These are phyloP conservation scores for Actenoides lindsayi DNA, from an alignment of 2,113 vertebrate species.

Conservation along the genomic window DNA sequence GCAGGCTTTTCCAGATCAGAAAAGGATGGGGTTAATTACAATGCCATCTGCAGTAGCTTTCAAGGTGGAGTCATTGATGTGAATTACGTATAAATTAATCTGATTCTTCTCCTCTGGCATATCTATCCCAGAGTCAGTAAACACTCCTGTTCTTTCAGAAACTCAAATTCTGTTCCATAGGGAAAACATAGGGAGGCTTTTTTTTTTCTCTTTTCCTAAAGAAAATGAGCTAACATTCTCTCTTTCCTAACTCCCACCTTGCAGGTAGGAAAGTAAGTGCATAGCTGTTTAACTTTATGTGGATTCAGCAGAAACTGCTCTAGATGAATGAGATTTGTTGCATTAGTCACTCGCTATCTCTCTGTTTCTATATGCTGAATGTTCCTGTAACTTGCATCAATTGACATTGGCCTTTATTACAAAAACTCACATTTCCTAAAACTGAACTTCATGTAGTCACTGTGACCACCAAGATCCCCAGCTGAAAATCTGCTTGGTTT, in stretches of 20 bases:
- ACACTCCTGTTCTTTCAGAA: not conserved
- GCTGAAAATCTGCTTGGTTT: not conserved
- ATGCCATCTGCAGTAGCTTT: slow-evolving; percentile 8
- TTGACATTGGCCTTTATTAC: not conserved
- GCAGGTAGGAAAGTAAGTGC: not conserved
- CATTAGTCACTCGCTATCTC: accelerated
- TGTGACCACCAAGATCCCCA: not conserved
- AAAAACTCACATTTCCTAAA: not conserved
- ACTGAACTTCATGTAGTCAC: not conserved
- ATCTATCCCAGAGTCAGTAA: not conserved
- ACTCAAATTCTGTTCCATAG: not conserved
- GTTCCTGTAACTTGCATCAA: not conserved
- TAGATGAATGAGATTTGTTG: not conserved
- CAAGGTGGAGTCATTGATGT: not conserved
- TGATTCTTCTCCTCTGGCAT: not conserved
- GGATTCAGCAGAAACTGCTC: not conserved
- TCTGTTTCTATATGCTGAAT: not conserved
- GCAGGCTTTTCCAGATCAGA: slow-evolving; percentile 5
- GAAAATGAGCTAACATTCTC: not conserved
- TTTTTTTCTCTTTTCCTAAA: not conserved
- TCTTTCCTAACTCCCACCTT: not conserved
- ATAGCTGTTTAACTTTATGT: not conserved
- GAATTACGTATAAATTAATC: not conserved
- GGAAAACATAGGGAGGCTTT: not conserved
- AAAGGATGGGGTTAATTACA: not conserved